A percentile compares a stretch with the other conserved stretches of the same genome.
These are phyloP conservation scores for Urocyon cinereoargenteus DNA, from an alignment of 2,797 vertebrate species.

Conservation along the genomic window DNA sequence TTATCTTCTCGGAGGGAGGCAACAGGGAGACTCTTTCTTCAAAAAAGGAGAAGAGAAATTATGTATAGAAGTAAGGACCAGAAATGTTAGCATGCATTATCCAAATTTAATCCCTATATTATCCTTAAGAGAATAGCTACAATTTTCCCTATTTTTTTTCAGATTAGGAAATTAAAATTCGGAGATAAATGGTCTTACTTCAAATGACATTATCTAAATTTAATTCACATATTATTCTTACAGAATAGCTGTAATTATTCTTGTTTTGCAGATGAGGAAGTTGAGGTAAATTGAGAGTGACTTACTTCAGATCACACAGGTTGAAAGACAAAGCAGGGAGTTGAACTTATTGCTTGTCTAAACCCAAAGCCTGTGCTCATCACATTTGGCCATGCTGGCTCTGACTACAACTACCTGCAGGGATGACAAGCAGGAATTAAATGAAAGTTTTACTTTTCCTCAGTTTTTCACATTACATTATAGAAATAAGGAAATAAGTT, in stretches of 20 bases:
- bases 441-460: neutral
- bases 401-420: neutral
- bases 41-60: neutral
- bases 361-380: neutral
- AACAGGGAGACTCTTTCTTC: neutral
- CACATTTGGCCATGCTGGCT: neutral
- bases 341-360: neutral
- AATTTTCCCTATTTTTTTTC: neutral
- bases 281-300: neutral
- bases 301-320: neutral
- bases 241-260: neutral
- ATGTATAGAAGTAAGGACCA: constrained; percentile 1
- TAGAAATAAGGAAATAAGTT: neutral
- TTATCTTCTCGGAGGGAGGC: neutral
- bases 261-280: constrained; percentile 24
- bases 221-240: neutral
- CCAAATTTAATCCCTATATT: constrained; percentile 3
- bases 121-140: neutral
- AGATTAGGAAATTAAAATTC: neutral
- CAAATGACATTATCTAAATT: constrained; percentile 13
- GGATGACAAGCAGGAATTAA: neutral
- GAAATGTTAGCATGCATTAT: neutral
- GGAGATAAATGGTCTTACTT: neutral
- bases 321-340: neutral
- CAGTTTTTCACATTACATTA: neutral